These are phyloP conservation scores for Ochotona curzoniae DNA, from an alignment of 2,113 vertebrate species.

Conservation along the genomic window DNA sequence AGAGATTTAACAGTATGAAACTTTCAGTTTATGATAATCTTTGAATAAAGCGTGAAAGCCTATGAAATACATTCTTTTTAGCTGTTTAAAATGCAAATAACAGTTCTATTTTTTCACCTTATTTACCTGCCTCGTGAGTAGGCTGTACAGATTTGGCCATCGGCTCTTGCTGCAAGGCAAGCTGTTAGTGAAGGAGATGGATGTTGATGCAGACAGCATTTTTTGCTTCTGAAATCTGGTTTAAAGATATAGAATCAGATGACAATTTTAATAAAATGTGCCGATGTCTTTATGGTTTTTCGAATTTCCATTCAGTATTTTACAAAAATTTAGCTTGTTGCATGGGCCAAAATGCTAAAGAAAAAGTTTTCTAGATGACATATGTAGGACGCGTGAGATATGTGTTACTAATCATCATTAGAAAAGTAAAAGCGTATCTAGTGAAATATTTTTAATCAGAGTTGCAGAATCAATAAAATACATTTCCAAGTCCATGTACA, in stretches of 20 bases:
- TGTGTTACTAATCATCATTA: conserved; percentile 45
- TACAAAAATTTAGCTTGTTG: conserved; percentile 28
- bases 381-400: neutral
- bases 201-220: neutral
- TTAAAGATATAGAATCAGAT: conserved; percentile 14
- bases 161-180: neutral
- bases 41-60: conserved; percentile 81
- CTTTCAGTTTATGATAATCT: conserved; percentile 79
- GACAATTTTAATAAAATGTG: conserved; percentile 45
- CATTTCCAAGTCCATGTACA: neutral
- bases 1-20: conserved; percentile 68
- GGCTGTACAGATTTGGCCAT: conserved; percentile 14
- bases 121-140: conserved; percentile 57
- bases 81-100: conserved; percentile 70
- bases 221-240: neutral
- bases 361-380: conserved; percentile 27
- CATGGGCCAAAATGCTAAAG: conserved; percentile 56
- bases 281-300: neutral
- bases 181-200: neutral
- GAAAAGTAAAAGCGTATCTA: conserved; percentile 47
- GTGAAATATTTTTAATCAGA: conserved; percentile 56
- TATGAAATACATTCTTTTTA: conserved; percentile 74
- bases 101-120: conserved; percentile 39
- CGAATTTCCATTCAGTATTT: neutral
- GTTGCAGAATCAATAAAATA: neutral